Percentiles rank a stretch among this genome's conserved stretches.
Conservation (phyloP, 1,140 invertebrate genomes). For the Agrilus planipennis region DNA sequence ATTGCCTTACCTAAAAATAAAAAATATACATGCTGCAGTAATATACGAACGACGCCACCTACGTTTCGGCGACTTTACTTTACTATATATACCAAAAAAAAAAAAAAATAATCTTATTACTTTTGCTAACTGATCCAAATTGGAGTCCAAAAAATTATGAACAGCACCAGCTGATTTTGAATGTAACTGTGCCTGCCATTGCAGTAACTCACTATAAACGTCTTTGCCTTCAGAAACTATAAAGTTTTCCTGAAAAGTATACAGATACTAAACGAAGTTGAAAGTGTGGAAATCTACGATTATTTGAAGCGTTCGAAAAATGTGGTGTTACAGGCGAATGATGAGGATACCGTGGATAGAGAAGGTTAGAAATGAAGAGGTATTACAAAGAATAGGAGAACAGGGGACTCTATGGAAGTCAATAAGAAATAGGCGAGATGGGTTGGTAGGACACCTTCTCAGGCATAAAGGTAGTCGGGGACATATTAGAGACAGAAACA, state of each 20-base stretch:
- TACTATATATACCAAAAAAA: background rate
- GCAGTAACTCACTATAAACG: conserved; percentile 44
- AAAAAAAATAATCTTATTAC: conserved; percentile 25
- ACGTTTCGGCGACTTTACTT: background rate
- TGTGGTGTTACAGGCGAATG: too few species aligned
- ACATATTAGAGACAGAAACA: too few species aligned
- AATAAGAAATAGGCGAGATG: too few species aligned
- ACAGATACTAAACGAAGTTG: background rate
- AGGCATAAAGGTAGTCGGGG: too few species aligned
- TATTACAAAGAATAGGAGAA: too few species aligned
- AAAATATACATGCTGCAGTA: background rate
- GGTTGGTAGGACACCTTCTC: too few species aligned
- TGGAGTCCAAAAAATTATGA: conserved; percentile 47
- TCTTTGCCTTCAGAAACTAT: conserved; percentile 34
- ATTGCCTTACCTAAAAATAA: conserved; percentile 42
- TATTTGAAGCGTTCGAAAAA: too few species aligned
- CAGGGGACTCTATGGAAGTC: too few species aligned
- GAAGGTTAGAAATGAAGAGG: too few species aligned
- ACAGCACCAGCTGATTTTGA: conserved; percentile 46
- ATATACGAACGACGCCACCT: background rate
- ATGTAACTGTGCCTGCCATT: conserved; percentile 46
- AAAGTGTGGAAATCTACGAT: too few species aligned
- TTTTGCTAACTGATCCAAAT: conserved; percentile 49
- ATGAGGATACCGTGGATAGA: too few species aligned
- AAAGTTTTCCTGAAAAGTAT: conserved; percentile 8